These are phyloP conservation scores for Zaprionus obscuricornis DNA, from an alignment of 2,888 invertebrate species.

Conservation along the genomic window DNA sequence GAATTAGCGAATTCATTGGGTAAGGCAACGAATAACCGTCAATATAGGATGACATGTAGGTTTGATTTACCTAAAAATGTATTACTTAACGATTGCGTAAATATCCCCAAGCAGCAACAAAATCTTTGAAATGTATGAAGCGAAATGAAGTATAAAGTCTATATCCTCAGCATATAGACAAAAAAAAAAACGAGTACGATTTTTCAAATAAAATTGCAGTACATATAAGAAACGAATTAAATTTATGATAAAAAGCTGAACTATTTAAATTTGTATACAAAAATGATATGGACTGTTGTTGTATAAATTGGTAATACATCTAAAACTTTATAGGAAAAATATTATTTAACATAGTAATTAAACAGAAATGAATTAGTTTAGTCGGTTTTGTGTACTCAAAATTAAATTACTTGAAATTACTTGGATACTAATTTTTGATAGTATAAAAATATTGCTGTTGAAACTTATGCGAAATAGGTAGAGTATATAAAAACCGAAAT, in stretches of 20 bases:
- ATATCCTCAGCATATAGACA: too few relatives aligned
- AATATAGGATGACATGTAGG: too few relatives aligned
- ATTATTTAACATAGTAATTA: conserved; percentile 21
- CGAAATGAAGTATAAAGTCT: too few relatives aligned
- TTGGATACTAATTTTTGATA: conserved; percentile 2
- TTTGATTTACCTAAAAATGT: too few relatives aligned
- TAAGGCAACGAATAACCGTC: too few relatives aligned
- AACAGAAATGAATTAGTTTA: conserved; percentile 9
- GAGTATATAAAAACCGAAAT: conserved; percentile 31
- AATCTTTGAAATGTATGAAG: too few relatives aligned
- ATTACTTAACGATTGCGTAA: too few relatives aligned
- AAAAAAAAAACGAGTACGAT: too few relatives aligned
- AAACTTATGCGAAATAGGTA: conserved; percentile 33
- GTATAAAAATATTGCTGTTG: conserved; percentile 19
- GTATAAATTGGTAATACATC: conserved; percentile 20
- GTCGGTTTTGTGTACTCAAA: conserved; percentile 17
- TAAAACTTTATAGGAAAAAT: conserved; percentile 28
- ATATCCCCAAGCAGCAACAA: too few relatives aligned
- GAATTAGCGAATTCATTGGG: too few relatives aligned
- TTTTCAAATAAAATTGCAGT: neutral
- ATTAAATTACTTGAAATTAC: conserved; percentile 23
- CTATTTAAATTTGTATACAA: conserved; percentile 18
- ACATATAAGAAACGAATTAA: conserved; percentile 4
- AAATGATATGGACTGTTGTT: conserved; percentile 13
- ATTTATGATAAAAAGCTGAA: conserved; percentile 21